These are phyloP conservation scores for Frankliniella fusca DNA, from an alignment of 2,888 invertebrate species.

Conservation along the genomic window DNA sequence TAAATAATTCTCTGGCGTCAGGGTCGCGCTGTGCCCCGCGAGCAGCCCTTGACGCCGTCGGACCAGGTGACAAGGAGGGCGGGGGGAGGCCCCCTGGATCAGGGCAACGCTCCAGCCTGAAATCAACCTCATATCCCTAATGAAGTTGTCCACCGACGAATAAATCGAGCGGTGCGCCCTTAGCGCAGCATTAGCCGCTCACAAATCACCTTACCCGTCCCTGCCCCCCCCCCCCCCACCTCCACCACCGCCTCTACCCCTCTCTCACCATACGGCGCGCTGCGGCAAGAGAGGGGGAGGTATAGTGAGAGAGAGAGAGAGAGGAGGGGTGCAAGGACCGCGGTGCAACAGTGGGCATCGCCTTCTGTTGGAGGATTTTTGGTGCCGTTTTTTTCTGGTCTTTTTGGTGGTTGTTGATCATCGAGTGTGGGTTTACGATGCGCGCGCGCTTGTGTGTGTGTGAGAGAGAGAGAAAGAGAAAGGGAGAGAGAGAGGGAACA, in stretches of 20 bases:
- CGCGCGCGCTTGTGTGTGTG: background rate
- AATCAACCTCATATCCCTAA: conserved; percentile 5
- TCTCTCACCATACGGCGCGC: background rate
- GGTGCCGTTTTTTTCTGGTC: no score
- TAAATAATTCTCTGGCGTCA: no score
- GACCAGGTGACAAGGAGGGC: no score
- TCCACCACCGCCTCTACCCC: background rate
- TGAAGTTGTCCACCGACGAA: conserved; percentile 12
- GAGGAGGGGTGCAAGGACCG: background rate
- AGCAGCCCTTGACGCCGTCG: no score
- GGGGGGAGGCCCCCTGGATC: no score
- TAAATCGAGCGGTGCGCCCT: conserved; percentile 5
- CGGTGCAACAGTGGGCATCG: no score
- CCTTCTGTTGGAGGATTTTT: no score
- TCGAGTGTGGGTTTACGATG: background rate
- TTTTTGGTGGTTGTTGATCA: background rate
- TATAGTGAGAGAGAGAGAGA: background rate
- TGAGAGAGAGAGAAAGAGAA: background rate
- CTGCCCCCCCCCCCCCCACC: background rate
- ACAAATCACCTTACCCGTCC: background rate
- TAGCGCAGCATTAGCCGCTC: background rate
- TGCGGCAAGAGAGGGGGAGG: background rate
- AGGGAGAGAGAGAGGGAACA: no score
- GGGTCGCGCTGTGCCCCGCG: no score
- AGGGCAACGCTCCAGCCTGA: no score